Evolutionary conservation across 1,140 invertebrate species (phyloP).

Genomic region (Danaus melanippus): DNA sequence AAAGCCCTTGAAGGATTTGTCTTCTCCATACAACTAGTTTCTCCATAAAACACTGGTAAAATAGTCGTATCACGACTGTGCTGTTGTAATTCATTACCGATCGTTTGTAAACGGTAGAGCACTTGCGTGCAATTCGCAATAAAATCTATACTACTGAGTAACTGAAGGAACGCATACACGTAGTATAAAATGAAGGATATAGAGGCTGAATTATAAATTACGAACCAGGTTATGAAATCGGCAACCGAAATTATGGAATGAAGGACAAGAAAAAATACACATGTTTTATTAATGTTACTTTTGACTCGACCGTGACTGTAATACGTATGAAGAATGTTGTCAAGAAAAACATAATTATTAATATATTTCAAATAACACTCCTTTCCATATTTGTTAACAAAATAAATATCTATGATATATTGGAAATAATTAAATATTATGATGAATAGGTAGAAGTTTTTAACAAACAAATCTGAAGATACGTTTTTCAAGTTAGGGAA

Average conservation of each 20-base stretch:
- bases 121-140: not conserved
- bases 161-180: slow-evolving; percentile 1
- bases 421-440: slow-evolving; percentile 1
- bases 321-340: not conserved
- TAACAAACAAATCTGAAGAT: too few species aligned
- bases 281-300: slow-evolving; percentile 1
- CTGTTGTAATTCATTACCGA: too few species aligned
- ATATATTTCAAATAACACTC: not conserved
- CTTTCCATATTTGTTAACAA: slow-evolving; percentile 5
- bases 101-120: too few species aligned
- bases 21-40: too few species aligned
- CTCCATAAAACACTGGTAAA: too few species aligned
- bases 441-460: not conserved
- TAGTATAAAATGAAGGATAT: not conserved
- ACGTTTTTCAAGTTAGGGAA: too few species aligned
- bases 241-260: not conserved
- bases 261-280: not conserved
- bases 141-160: not conserved
- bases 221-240: too few species aligned
- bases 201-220: too few species aligned
- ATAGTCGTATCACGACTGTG: too few species aligned
- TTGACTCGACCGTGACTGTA: not conserved
- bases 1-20: too few species aligned
- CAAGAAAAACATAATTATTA: not conserved
- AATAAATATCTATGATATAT: slow-evolving; percentile 2